phyloP scores from a whole-genome alignment of 2,797 vertebrate species.

The Aplochiton taeniatus region DNA sequence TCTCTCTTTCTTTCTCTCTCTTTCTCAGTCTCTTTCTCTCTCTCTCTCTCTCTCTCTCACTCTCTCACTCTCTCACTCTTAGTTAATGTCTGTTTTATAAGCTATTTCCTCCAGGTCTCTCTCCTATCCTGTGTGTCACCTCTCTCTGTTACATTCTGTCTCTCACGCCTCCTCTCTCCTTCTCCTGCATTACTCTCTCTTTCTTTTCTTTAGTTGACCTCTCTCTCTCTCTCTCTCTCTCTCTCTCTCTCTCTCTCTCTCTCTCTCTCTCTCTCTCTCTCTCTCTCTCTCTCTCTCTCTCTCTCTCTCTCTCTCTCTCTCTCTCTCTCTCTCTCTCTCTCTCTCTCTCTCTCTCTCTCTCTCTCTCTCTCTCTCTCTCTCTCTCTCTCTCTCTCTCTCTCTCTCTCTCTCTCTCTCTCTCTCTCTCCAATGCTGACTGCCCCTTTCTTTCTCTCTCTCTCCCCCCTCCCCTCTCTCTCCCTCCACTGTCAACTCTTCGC shows the following conservation, averaged over 20 bases:
- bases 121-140: conserved; percentile 22
- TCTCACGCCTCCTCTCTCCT: conserved; percentile 6
- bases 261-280: background rate
- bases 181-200: too few species aligned
- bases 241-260: background rate
- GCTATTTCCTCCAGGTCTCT: background rate
- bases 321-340: background rate
- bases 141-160: conserved; percentile 3
- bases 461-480: background rate
- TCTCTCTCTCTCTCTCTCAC: background rate
- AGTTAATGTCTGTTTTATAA: too few species aligned
- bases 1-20: conserved; percentile 12
- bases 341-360: too few species aligned
- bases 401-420: background rate
- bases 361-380: background rate
- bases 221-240: background rate
- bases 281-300: background rate
- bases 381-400: background rate
- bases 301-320: background rate
- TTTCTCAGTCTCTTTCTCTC: conserved; percentile 1
- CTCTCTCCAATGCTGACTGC: background rate
- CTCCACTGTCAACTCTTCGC: conserved; percentile 22
- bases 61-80: background rate
- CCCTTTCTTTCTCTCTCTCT: background rate
- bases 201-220: background rate